Conservation (phyloP, 2,113 vertebrate species). For the Ptyas mucosa region DNA sequence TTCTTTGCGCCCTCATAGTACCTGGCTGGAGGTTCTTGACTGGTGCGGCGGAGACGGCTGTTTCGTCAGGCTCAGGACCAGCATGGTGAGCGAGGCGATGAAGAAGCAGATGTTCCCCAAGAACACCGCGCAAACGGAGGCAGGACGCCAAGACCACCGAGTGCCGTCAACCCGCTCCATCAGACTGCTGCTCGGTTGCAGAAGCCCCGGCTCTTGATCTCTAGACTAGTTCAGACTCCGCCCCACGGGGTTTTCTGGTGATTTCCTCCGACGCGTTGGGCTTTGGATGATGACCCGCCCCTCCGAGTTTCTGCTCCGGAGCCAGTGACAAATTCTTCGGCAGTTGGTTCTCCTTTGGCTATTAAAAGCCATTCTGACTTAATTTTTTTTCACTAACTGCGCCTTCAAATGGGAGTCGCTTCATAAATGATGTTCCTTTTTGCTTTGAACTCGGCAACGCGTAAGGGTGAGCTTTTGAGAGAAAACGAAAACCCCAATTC, state of each 20-base stretch:
- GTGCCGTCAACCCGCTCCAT: not conserved
- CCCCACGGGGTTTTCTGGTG: not conserved
- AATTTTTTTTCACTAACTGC: not conserved
- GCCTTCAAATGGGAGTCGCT: not conserved
- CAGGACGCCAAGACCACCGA: not conserved
- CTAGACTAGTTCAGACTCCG: not conserved
- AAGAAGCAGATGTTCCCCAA: not conserved
- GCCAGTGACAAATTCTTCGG: not conserved
- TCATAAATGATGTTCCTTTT: not conserved
- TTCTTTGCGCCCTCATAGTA: not conserved
- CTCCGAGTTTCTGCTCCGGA: not conserved
- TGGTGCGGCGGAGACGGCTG: not conserved
- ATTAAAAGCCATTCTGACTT: not conserved
- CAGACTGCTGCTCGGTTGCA: not conserved
- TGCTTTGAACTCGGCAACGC: not conserved
- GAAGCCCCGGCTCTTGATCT: not conserved
- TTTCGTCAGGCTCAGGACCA: not conserved
- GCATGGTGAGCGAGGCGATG: not conserved
- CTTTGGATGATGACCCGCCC: not conserved
- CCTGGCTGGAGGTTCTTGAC: not conserved
- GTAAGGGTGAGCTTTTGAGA: not conserved
- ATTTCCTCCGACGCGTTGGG: not conserved
- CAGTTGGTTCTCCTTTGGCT: not conserved
- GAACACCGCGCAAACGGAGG: not conserved
- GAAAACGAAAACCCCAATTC: not conserved